A percentile compares a stretch with the other conserved stretches of the same genome.
These are phyloP conservation scores for Eulemur macaco DNA, from an alignment of 2,113 vertebrate genomes.

Conservation along the genomic window DNA sequence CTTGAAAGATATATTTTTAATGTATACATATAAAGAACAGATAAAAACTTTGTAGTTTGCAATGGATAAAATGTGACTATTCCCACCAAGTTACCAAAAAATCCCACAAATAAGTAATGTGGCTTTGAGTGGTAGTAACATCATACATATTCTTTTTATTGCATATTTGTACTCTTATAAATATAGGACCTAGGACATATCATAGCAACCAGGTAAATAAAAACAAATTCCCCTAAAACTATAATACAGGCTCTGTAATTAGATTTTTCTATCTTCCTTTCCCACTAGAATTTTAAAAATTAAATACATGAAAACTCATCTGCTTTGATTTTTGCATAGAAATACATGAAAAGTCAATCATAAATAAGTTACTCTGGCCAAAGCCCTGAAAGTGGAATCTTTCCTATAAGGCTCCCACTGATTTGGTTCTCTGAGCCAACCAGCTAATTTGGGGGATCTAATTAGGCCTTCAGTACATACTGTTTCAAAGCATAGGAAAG, in stretches of 20 bases:
- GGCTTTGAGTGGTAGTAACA: background rate
- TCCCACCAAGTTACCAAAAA: constrained; percentile 15
- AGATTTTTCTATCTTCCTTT: constrained; percentile 11
- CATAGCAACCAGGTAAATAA: constrained; percentile 13
- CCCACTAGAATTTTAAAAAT: constrained; percentile 48
- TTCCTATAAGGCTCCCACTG: background rate
- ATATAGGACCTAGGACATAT: constrained; percentile 10
- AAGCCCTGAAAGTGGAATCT: background rate
- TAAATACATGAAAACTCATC: background rate
- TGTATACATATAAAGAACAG: background rate
- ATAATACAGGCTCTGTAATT: background rate
- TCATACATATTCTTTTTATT: background rate
- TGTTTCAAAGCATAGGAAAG: background rate
- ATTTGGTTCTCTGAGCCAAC: constrained; percentile 28
- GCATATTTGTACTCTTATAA: background rate
- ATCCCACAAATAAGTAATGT: background rate
- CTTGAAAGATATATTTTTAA: background rate
- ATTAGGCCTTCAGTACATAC: background rate
- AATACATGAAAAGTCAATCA: background rate
- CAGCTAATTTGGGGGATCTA: background rate
- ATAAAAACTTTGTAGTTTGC: background rate
- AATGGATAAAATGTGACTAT: background rate
- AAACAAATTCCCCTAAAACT: constrained; percentile 37
- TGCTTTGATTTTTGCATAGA: background rate
- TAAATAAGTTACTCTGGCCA: background rate